Conservation (phyloP, 2,113 vertebrate genomes). For the Pavo muticus region DNA sequence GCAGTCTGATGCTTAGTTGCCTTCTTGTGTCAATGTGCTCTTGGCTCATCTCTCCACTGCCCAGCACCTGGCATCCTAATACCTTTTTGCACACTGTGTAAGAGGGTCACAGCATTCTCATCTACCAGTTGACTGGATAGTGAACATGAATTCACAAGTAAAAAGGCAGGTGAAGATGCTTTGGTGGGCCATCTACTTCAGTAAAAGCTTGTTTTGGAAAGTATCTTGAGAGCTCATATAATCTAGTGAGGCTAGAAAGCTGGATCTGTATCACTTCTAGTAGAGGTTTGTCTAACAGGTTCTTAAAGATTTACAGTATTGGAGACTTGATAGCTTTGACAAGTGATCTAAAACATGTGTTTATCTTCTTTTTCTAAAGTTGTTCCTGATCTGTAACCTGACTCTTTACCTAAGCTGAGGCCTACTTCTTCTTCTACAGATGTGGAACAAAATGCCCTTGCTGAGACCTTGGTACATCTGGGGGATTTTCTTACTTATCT, state of each 20-base stretch:
- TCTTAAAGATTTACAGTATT: not conserved
- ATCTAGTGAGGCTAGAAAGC: no score
- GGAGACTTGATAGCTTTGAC: not conserved
- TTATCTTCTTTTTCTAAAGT: not conserved
- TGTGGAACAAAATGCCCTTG: not conserved
- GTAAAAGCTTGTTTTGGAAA: not conserved
- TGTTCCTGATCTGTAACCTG: not conserved
- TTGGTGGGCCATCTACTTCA: not conserved
- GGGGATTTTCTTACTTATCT: not conserved
- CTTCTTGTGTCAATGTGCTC: not conserved
- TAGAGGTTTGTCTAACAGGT: not conserved
- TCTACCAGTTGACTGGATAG: not conserved
- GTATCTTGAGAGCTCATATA: not conserved
- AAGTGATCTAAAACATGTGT: not conserved
- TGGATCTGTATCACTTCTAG: not conserved
- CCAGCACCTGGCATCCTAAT: no score
- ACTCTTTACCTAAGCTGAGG: not conserved
- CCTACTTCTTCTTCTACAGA: not conserved
- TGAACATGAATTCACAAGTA: not conserved
- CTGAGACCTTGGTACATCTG: not conserved
- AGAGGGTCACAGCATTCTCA: not conserved
- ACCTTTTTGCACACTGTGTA: not conserved
- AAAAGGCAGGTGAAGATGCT: not conserved
- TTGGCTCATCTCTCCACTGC: not conserved
- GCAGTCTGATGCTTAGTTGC: not conserved